These are phyloP conservation scores for Myxocyprinus asiaticus DNA, from an alignment of 2,113 vertebrate genomes.

Conservation along the genomic window DNA sequence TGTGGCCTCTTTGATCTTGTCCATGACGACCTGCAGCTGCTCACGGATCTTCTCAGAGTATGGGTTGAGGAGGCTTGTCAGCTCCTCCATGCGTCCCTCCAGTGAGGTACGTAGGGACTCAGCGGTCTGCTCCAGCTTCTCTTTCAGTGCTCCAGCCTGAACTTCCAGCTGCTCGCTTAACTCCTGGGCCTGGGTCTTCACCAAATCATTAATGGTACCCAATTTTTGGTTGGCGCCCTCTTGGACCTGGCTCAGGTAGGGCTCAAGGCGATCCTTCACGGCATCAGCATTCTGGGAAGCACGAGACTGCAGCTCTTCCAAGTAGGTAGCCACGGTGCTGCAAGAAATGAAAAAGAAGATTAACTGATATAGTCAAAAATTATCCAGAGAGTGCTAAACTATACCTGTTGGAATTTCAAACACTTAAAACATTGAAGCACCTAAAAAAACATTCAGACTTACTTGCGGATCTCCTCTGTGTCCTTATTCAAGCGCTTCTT, in stretches of 20 bases:
- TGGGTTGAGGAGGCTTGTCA: conserved; percentile 69
- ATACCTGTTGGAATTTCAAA: neutral
- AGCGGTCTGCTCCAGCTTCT: conserved; percentile 69
- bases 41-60: conserved; percentile 68
- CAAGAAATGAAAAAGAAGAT: neutral
- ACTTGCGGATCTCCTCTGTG: conserved; percentile 72
- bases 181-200: conserved; percentile 68
- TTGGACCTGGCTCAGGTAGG: conserved; percentile 64
- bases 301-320: conserved; percentile 72
- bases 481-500: conserved; percentile 80
- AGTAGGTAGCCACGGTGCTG: conserved; percentile 71
- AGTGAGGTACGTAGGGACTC: conserved; percentile 67
- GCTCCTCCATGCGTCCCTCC: conserved; percentile 69
- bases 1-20: conserved; percentile 68
- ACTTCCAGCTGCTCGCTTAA: conserved; percentile 68
- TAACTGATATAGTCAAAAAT: too few relatives aligned
- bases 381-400: too few relatives aligned
- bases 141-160: conserved; percentile 65
- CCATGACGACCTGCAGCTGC: conserved; percentile 67
- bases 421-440: neutral
- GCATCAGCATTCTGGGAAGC: conserved; percentile 65
- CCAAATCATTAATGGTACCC: conserved; percentile 59
- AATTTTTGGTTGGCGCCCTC: conserved; percentile 66
- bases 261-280: conserved; percentile 65
- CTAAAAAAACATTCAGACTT: conserved; percentile 47